phyloP scores from a whole-genome alignment of 2,797 vertebrate genomes.

The Xenentodon cancila region DNA sequence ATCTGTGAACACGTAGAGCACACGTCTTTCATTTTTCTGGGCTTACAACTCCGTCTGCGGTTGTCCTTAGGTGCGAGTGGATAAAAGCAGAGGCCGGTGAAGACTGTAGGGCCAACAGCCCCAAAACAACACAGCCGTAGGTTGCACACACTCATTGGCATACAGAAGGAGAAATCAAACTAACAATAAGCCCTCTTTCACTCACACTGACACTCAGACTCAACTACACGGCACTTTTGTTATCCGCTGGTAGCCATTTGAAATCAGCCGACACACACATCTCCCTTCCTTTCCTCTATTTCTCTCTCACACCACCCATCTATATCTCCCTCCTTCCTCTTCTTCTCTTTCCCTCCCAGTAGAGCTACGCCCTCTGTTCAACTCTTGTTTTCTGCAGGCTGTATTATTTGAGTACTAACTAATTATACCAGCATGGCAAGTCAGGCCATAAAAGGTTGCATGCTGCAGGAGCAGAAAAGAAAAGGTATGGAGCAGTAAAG shows the following conservation, averaged over 20 bases:
- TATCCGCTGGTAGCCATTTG: conserved; percentile 64
- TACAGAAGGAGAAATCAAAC: not conserved
- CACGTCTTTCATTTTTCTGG: not conserved
- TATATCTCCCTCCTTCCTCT: not conserved
- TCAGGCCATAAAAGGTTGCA: conserved; percentile 60
- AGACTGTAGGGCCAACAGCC: conserved; percentile 27
- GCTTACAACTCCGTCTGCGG: conserved; percentile 8
- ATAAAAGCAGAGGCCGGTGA: conserved; percentile 23
- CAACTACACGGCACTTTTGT: conserved; percentile 21
- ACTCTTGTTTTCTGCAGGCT: conserved; percentile 70
- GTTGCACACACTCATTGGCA: conserved; percentile 19
- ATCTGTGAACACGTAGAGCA: not conserved
- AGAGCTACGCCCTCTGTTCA: conserved; percentile 67
- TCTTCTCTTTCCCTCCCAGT: conserved; percentile 40
- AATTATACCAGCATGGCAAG: conserved; percentile 75
- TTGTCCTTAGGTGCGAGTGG: conserved; percentile 15
- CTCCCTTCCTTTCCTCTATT: conserved; percentile 20
- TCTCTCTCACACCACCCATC: conserved; percentile 16
- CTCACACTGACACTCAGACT: not conserved
- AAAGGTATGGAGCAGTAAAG: conserved; percentile 17
- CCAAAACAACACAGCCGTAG: not conserved
- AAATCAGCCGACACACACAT: conserved; percentile 64
- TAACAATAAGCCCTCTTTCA: conserved; percentile 9
- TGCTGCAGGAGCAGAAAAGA: conserved; percentile 20
- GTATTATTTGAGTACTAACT: conserved; percentile 75